Percentiles rank a stretch among this genome's conserved stretches.
Conservation (phyloP, 2,797 vertebrate genomes). For the Labeo calbasu region DNA sequence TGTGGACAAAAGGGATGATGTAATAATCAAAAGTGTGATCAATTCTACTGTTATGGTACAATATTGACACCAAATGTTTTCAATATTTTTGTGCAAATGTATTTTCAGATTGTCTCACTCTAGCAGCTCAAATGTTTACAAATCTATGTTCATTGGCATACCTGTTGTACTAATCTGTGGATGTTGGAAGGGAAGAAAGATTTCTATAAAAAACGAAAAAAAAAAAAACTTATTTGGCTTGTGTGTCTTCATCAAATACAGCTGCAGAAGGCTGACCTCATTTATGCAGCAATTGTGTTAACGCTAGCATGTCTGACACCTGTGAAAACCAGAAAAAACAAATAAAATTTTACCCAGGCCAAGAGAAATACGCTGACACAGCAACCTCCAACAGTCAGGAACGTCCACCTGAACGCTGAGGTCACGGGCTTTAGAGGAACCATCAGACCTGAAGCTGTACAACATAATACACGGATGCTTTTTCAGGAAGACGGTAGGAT, state of each 20-base stretch:
- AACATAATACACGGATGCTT: constrained; percentile 38
- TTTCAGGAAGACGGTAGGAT: constrained; percentile 36
- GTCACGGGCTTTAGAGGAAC: constrained; percentile 16
- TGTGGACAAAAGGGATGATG: not conserved
- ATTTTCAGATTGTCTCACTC: constrained; percentile 59
- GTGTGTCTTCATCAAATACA: constrained; percentile 16
- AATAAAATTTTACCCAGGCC: not conserved
- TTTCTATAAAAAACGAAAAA: constrained; percentile 31
- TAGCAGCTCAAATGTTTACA: constrained; percentile 77
- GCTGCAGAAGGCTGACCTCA: not conserved
- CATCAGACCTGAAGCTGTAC: not conserved
- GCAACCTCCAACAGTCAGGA: not conserved
- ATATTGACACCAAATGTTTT: constrained; percentile 38
- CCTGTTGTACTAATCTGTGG: constrained; percentile 51
- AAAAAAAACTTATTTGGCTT: constrained; percentile 9
- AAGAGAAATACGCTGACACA: constrained; percentile 15
- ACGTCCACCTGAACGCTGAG: not conserved
- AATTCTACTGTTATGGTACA: constrained; percentile 18
- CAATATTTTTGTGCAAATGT: constrained; percentile 63
- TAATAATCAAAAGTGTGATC: constrained; percentile 7
- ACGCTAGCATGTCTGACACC: constrained; percentile 41
- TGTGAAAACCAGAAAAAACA: constrained; percentile 23
- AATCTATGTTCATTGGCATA: constrained; percentile 64
- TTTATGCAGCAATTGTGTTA: constrained; percentile 19
- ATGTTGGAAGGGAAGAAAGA: constrained; percentile 39